Evolutionary conservation across 2,888 invertebrate genomes (phyloP).

Genomic region (Hemicrepidius hirtus): DNA sequence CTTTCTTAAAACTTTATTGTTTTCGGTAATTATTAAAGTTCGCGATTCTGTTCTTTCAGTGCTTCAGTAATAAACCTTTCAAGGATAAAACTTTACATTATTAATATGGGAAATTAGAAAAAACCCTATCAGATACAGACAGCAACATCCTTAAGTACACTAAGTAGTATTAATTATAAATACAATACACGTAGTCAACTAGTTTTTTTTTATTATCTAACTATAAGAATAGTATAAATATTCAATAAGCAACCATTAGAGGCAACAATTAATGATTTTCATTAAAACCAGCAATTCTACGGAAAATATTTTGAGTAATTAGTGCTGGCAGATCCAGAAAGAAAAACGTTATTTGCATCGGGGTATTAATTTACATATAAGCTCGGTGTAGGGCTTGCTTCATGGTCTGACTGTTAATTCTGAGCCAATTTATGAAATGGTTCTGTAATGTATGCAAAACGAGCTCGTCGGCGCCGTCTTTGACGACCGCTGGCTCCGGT

Average conservation of each 20-base stretch:
- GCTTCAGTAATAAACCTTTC: background rate
- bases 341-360: conserved; percentile 43
- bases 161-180: conserved; percentile 32
- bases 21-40: too few species aligned
- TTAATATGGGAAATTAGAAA: conserved; percentile 33
- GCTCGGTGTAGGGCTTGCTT: conserved; percentile 51
- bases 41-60: too few species aligned
- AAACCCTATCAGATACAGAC: conserved; percentile 36
- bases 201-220: conserved; percentile 46
- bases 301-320: too few species aligned
- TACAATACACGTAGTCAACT: conserved; percentile 4
- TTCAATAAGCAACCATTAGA: conserved; percentile 39
- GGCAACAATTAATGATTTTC: conserved; percentile 45
- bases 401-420: conserved; percentile 55
- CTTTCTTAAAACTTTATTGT: too few species aligned
- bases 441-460: conserved; percentile 60
- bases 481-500: conserved; percentile 34
- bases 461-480: conserved; percentile 51
- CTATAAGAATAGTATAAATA: conserved; percentile 30
- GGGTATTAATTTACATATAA: conserved; percentile 61
- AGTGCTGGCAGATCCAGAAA: too few species aligned
- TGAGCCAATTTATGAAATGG: conserved; percentile 60
- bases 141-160: conserved; percentile 15
- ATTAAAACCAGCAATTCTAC: conserved; percentile 33
- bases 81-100: conserved; percentile 2